Evolutionary conservation across 2,888 invertebrate genomes (phyloP).

Genomic region (Hipparchia semele): DNA sequence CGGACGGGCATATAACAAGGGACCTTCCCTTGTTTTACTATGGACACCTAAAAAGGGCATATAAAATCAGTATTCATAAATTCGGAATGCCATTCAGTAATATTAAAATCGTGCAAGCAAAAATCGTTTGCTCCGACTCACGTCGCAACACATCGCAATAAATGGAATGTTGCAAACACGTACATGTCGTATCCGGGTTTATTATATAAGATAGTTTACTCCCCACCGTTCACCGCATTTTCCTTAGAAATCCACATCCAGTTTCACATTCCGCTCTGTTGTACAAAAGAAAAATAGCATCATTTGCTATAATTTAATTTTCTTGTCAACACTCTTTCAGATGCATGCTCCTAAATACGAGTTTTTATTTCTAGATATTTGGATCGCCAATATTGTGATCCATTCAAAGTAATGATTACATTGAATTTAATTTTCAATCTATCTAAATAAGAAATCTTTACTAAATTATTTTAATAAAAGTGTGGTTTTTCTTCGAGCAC

Average conservation of each 20-base stretch:
- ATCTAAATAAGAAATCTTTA: no score
- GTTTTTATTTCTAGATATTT: no score
- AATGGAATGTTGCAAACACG: conserved; percentile 36
- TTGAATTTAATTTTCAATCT: not conserved
- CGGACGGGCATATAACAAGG: no score
- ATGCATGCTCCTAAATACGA: not conserved
- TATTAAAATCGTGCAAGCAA: conserved; percentile 24
- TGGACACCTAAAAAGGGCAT: not conserved
- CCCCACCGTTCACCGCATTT: conserved; percentile 25
- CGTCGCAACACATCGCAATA: conserved; percentile 35
- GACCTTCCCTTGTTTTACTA: no score
- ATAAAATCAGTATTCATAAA: conserved; percentile 6
- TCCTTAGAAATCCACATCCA: conserved; percentile 9
- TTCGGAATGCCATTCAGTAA: conserved; percentile 13
- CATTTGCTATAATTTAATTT: not conserved
- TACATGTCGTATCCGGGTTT: conserved; percentile 34
- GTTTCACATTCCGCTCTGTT: not conserved
- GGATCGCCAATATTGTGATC: no score
- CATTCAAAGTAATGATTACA: not conserved
- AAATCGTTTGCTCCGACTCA: conserved; percentile 33
- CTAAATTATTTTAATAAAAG: no score
- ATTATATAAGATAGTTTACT: conserved; percentile 33
- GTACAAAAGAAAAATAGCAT: conserved; percentile 2
- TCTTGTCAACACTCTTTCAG: not conserved
- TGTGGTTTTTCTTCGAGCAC: no score